Percentiles rank a stretch among this genome's conserved stretches.
phyloP scores from a whole-genome alignment of 2,888 invertebrate genomes.

The Sthenelais limicola region DNA sequence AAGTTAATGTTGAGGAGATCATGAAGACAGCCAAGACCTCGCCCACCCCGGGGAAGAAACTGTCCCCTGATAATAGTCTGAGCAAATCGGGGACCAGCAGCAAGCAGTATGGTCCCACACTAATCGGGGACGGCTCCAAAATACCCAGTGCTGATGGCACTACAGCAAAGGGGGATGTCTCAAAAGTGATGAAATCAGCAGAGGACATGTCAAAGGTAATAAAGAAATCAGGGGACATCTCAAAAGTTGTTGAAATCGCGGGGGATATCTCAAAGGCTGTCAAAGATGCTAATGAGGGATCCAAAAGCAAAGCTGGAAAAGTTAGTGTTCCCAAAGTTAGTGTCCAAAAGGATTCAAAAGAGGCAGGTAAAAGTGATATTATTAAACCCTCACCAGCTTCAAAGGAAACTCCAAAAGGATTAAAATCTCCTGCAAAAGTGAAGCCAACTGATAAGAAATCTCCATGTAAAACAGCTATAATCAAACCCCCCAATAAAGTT shows the following conservation, averaged over 20 bases:
- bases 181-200: no score
- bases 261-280: not conserved
- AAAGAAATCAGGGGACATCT: no score
- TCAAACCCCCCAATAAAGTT: no score
- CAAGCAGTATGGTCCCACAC: no score
- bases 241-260: not conserved
- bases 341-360: not conserved
- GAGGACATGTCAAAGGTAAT: no score
- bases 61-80: not conserved
- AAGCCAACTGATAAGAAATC: no score
- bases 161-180: not conserved
- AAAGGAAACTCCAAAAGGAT: no score
- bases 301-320: not conserved
- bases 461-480: no score
- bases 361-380: no score
- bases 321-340: not conserved
- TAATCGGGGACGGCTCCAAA: not conserved
- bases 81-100: not conserved
- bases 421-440: no score
- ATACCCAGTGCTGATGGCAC: not conserved
- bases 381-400: no score
- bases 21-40: conserved; percentile 1
- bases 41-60: not conserved
- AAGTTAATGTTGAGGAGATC: conserved; percentile 14
- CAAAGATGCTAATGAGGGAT: not conserved